Conservation (phyloP, 2,888 invertebrate species). For the Hirtodrosophila alboralis region DNA sequence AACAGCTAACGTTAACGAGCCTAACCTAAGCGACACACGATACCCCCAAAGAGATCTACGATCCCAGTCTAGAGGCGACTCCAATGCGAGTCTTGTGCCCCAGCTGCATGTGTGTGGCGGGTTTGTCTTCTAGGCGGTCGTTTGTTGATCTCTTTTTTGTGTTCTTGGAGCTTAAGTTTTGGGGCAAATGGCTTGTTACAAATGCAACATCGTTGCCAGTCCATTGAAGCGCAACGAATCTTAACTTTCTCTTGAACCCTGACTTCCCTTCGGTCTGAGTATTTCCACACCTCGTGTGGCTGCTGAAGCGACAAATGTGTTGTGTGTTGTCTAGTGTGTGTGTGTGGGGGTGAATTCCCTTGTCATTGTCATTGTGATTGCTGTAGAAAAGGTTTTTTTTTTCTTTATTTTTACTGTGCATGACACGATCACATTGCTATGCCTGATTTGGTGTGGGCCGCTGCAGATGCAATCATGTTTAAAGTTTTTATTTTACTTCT, state of each 20-base stretch:
- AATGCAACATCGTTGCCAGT: constrained; percentile 30
- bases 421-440: constrained; percentile 45
- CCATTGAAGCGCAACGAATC: constrained; percentile 65
- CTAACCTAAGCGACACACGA: constrained; percentile 17
- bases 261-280: neutral
- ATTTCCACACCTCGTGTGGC: constrained; percentile 33
- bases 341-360: constrained; percentile 54
- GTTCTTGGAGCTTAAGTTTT: constrained; percentile 14
- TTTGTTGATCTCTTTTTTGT: constrained; percentile 29
- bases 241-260: constrained; percentile 34
- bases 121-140: constrained; percentile 33
- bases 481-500: constrained; percentile 1
- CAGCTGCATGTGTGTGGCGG: constrained; percentile 63
- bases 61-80: constrained; percentile 10
- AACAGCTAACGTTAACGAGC: constrained; percentile 60
- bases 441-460: constrained; percentile 41
- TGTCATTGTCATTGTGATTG: constrained; percentile 49
- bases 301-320: constrained; percentile 74
- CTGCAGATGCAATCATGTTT: constrained; percentile 26
- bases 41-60: too few relatives aligned
- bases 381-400: constrained; percentile 33
- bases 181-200: constrained; percentile 50
- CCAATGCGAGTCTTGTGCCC: constrained; percentile 5
- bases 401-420: too few relatives aligned
- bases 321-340: constrained; percentile 37